phyloP scores from a whole-genome alignment of 2,113 vertebrate genomes.

The Pituophis catenifer region DNA sequence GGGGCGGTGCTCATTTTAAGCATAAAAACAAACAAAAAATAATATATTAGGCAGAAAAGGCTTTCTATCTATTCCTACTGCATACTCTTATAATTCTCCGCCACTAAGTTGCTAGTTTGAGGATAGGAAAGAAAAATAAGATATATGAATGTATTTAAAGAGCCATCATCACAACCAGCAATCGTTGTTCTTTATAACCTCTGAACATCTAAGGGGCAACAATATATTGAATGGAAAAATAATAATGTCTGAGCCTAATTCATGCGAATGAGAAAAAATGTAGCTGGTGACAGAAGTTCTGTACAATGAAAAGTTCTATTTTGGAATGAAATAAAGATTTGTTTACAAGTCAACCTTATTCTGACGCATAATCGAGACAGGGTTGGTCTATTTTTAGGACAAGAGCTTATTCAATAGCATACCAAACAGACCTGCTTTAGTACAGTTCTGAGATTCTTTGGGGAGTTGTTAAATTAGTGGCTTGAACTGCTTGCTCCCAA shows the following conservation, averaged over 20 bases:
- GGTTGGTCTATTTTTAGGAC: not conserved
- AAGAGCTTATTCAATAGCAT: not conserved
- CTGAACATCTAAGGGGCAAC: not conserved
- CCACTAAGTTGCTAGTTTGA: not conserved
- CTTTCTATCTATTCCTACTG: not conserved
- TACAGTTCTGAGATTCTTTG: not conserved
- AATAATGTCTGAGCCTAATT: not conserved
- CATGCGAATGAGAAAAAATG: not conserved
- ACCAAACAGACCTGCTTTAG: not conserved
- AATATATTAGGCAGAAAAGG: not conserved
- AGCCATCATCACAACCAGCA: not conserved
- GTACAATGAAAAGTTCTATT: not conserved
- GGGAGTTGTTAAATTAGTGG: not conserved
- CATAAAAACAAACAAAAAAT: not conserved
- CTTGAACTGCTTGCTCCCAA: not conserved
- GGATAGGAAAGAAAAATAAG: not conserved
- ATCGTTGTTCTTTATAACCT: not conserved
- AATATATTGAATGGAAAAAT: not conserved
- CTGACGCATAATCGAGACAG: not conserved
- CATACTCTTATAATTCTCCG: not conserved
- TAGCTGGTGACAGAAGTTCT: not conserved
- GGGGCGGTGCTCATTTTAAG: not conserved
- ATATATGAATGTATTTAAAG: not conserved
- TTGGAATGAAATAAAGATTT: not conserved
- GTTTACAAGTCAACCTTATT: not conserved